A percentile compares a stretch with the other conserved stretches of the same genome.
phyloP scores from a whole-genome alignment of 2,797 vertebrate species.

The Graptemys geographica region DNA sequence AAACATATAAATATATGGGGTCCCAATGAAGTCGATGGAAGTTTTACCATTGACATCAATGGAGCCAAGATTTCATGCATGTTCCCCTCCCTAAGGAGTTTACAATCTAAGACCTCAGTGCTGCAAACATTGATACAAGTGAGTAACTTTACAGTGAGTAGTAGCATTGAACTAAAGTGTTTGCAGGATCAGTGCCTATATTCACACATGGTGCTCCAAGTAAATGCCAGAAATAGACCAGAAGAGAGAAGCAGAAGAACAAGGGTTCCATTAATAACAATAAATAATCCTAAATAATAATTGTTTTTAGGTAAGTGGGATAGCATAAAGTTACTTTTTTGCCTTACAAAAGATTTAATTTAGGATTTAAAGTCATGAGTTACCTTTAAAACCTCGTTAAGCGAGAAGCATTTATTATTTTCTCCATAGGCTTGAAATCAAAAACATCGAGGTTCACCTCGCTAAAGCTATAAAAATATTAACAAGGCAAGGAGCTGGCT shows the following conservation, averaged over 20 bases:
- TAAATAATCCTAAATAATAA: not conserved
- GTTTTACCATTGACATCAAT: not conserved
- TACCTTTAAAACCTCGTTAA: not conserved
- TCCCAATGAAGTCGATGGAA: not conserved
- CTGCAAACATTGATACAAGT: slow-evolving; percentile 4
- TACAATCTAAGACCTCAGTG: not conserved
- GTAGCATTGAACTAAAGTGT: not conserved
- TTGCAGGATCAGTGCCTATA: slow-evolving; percentile 1
- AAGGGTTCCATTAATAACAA: not conserved
- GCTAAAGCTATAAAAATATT: not conserved
- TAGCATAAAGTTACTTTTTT: not conserved
- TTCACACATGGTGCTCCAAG: not conserved
- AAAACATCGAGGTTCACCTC: not conserved
- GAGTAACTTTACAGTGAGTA: not conserved
- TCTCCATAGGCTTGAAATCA: accelerated
- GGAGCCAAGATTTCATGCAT: not conserved
- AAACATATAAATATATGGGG: not conserved
- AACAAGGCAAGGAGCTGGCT: not conserved
- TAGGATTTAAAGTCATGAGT: not conserved
- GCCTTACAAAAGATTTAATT: not conserved
- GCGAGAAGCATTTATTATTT: not conserved
- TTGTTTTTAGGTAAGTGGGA: not conserved
- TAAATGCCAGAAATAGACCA: not conserved
- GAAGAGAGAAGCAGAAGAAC: not conserved
- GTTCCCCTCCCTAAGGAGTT: not conserved